A percentile compares a stretch with the other conserved stretches of the same genome.
These are phyloP conservation scores for Verasper variegatus DNA, from an alignment of 2,113 vertebrate genomes.

Conservation along the genomic window DNA sequence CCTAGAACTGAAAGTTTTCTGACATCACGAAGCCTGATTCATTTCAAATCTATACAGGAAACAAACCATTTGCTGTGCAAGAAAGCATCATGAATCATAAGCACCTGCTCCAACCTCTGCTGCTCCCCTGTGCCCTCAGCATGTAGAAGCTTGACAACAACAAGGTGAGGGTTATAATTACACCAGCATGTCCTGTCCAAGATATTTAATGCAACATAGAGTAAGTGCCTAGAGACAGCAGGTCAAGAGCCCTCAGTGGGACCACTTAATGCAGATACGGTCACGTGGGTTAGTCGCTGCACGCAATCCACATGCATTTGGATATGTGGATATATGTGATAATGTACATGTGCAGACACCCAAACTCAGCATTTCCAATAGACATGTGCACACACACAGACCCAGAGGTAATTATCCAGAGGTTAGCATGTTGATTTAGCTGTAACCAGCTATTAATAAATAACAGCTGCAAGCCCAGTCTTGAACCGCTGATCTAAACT, in stretches of 20 bases:
- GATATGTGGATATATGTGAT: neutral
- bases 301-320: neutral
- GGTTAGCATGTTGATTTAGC: constrained; percentile 36
- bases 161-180: constrained; percentile 43
- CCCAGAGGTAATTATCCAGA: constrained; percentile 19
- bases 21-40: neutral
- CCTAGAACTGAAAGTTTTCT: neutral
- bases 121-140: constrained; percentile 6
- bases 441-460: constrained; percentile 33
- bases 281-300: constrained; percentile 4
- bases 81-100: constrained; percentile 4
- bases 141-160: neutral
- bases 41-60: neutral
- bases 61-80: neutral
- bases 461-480: constrained; percentile 5
- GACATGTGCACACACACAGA: constrained; percentile 4
- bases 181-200: constrained; percentile 12
- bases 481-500: constrained; percentile 6
- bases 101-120: constrained; percentile 13
- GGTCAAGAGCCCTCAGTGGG: constrained; percentile 46
- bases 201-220: constrained; percentile 27
- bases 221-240: constrained; percentile 28
- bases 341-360: neutral
- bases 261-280: constrained; percentile 30
- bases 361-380: neutral